Base-by-base conservation (phyloP, 2,797 vertebrate species). In the Aulostomus chinensis region DNA sequence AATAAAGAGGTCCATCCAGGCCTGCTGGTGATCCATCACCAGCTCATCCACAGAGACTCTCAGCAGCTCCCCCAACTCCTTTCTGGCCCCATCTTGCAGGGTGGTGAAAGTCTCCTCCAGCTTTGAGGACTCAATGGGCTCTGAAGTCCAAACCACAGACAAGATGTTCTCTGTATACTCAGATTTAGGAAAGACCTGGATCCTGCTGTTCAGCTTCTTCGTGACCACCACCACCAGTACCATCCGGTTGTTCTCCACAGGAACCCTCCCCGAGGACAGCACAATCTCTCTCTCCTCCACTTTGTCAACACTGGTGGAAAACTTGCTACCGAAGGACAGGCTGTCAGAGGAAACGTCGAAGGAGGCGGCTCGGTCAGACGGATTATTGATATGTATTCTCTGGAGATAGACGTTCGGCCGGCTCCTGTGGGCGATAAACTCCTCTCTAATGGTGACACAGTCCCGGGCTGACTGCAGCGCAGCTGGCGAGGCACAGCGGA, bases 1-100 rank as follows among this genome's bases (percentile, higher is more conserved):
- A 68, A 93, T 93, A 71, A 99, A 97, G 31, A 98, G 92, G 64
- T 98, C 94, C n/a, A 88, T 78, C 97, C 97, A 99, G 13, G 92
- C 93, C 75, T 91, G 91, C 64, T 93, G 94, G 83, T 99, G 97
- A 34, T 95, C 93, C 21, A 74, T 65, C 6, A 95, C 85, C 51
- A 98, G 78, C 8, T 95, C 92, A 0, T 95, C 92, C 5, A 92
- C 80, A 0, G 74, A 89, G 63, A 82, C 76, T 48, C 88, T 88
- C 78, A 98, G 80, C 38, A 97, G 80, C 56, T 98, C 95, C 57
- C 77, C 77, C 83, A 98, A 92, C 73, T 99, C 96, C 30, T 90
- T 93, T 42, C 91, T 95, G 54, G 92, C 91, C 0, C 86, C 90
- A 5, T 95, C 95, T 53, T 86, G 77, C 13, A 97, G 86, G 43